Base-by-base conservation (phyloP, 2,113 vertebrate genomes). In the Macaca nemestrina region DNA sequence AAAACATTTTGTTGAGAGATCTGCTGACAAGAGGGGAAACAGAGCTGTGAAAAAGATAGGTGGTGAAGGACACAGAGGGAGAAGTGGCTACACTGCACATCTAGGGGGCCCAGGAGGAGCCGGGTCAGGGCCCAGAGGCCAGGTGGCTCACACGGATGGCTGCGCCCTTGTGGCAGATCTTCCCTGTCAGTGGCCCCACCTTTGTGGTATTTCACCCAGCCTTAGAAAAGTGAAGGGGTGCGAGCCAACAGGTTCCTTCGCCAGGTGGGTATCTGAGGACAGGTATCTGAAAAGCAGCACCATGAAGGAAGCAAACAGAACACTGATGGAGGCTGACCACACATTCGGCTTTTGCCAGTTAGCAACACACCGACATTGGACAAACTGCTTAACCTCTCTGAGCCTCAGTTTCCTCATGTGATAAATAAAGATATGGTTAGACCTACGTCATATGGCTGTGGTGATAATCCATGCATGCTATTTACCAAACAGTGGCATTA, bases 1-100 rank as follows among this genome's bases (percentile, higher is more conserved):
- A 97, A 98, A 98, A 97, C 98, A 98, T 98, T 98, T 96, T 20
- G 97, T 90, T 95, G 97, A 97, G 88, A 95, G 98, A 92, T 91
- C 50, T 0, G 94, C 86, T 98, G 98, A 96, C 97, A 98, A 97
- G 97, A 98, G 98, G 98, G 99, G 99, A 99, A 99, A 98, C 11
- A 80, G 97, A 99, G 96, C 98, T 98, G 98, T 98, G 95, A 98
- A 98, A 96, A 98, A 98, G 98, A 96, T 20, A 96, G 96, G 96
- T 38, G 50, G 12, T 0, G 91, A 97, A 92, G 95, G 97, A 84
- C 88, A 87, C 70, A 0, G 43, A 57, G 85, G 52, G 52, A 79
- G 67, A 45, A 55, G 78, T 2, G 18, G 72, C 61, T 68, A 10
- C 16, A 40, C 79, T 1, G 14, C 0, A 6, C 23, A 16, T 3